Base-by-base conservation (phyloP, 2,888 invertebrate species). In the Drosophila kanekoi region DNA sequence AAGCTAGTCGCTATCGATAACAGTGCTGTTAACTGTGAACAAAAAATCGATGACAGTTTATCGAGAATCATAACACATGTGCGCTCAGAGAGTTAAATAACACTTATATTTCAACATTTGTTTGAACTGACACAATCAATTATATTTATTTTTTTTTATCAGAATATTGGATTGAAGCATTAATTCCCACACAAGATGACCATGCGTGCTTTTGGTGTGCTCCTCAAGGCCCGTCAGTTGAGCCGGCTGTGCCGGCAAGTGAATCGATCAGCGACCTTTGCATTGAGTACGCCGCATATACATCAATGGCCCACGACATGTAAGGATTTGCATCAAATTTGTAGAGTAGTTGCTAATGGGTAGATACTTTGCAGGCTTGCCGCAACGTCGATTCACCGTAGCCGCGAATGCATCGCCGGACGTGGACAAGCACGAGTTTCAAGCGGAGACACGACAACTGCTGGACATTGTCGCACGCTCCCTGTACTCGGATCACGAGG, bases 391-490 rank as follows among this genome's bases (percentile, higher is more conserved):
- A 4, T 62, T 67, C 10, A 43, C 84, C 4, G 84, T 87, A 1
- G 87, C 60, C 16, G 35, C 72, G 1, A 45, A 72, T 6, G 20
- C 59, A 16, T 13, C 66, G 0, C 1, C 63, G 1, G 88, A 83
- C 1, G 72, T 81, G 16, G 95, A 95, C 84, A 96, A 96, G 90
- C 96, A 96, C 93, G 98, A 98, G 91, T 99, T 99, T 91, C 98
- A 99, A 92, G 99, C 99, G 0, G 99, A 99, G 93, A 99, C 99
- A 0, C 94, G 96, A 70, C 98, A 98, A 96, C 92, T 99, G 41
- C 93, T 99, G 51, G 98, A 99, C 91, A 99, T 99, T 92, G 99
- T 99, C 1, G 99, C 99, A 0, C 96, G 97, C 90, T 99, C 99
- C 1, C 93, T 99, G 38, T 99, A 99, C 93, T 99, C 99, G 0